Conservation (phyloP, 2,888 invertebrate species). For the Andrena chrysosceles region DNA sequence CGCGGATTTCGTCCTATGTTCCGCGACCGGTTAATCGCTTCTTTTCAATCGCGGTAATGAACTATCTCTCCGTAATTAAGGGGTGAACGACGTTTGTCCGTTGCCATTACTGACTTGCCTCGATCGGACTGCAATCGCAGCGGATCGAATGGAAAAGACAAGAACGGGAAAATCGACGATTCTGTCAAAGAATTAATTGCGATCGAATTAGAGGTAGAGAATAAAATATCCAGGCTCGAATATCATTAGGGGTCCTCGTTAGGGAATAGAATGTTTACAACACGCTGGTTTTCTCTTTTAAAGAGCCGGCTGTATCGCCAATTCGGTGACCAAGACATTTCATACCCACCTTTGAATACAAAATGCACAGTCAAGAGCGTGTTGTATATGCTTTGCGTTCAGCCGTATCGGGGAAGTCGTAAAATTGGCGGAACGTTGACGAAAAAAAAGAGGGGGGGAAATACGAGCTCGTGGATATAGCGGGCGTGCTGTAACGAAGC, state of each 20-base stretch:
- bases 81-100: conserved; percentile 7
- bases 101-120: neutral
- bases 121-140: neutral
- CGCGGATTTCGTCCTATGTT: conserved; percentile 24
- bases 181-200: too few relatives aligned
- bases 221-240: too few relatives aligned
- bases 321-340: neutral
- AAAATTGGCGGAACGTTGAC: conserved; percentile 30
- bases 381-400: neutral
- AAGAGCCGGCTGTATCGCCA: neutral
- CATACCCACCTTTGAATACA: neutral
- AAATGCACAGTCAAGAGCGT: neutral
- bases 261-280: too few relatives aligned
- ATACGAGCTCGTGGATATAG: conserved; percentile 39
- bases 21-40: conserved; percentile 17
- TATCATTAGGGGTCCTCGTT: too few relatives aligned
- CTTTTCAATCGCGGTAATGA: conserved; percentile 18
- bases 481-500: conserved; percentile 9
- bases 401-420: conserved; percentile 28
- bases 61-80: conserved; percentile 12
- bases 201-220: too few relatives aligned
- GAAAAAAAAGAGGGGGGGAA: neutral
- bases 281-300: too few relatives aligned
- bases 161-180: neutral
- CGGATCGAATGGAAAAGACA: neutral